Evolutionary conservation across 2,113 vertebrate genomes (phyloP), one percentile per base, ranked within the genome.

Genomic region (Electrona antarctica): DNA sequence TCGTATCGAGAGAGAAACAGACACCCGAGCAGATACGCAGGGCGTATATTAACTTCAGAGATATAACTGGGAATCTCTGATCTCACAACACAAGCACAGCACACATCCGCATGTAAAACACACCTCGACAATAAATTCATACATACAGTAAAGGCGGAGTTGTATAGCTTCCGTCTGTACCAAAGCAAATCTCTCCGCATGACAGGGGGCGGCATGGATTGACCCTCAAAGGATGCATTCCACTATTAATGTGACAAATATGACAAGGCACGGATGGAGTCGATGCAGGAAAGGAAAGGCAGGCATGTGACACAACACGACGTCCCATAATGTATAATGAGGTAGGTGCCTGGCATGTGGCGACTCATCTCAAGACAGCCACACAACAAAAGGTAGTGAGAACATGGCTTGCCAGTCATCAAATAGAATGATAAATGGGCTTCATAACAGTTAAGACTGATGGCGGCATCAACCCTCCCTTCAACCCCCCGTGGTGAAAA

Each of bases 381-480:
- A 15, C 15, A 70, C 66, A 88, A 86, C 73, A 87, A 87, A 21
- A 84, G 62, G 57, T 78, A 63, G 82, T 85, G 83, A 88, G 89
- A 89, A 88, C 88, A 91, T 89, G 78, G 89, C 57, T 78, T 72
- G 60, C 68, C 56, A 54, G 58, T 89, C 81, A 85, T 87, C 71
- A 88, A 84, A 74, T 7, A 46, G 77, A 86, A 86, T 84, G 85
- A 87, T 84, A 76, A 86, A 88, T 87, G 70, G 73, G 45, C 73
- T 77, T 77, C 64, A 74, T 79, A 82, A 80, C 60, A 56, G 77
- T 68, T 4, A 58, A 63, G 64, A 57, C 69, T 69, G 72, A 83
- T 73, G 76, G 70, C 55, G 45, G 63, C 64, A 62, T 81, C 71
- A 64, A 62, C 61, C 21, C 70, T 81, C 80, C 71, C 74, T 78